Evolutionary conservation across 37 sponge, comb jelly and placozoan genomes (phyloP).

Genomic region (Haliclona indistincta): DNA sequence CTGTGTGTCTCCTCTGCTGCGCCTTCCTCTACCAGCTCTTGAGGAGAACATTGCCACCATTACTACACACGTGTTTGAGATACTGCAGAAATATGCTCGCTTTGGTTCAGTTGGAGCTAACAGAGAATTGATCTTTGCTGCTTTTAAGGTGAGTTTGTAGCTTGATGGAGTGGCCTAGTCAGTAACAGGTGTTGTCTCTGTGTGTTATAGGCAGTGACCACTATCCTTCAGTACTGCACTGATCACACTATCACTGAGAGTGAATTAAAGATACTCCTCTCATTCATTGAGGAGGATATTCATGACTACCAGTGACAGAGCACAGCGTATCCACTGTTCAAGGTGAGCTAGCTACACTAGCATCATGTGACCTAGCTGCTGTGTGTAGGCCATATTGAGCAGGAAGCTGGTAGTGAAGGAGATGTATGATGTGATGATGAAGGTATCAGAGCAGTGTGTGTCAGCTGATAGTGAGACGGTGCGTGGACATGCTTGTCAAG

Average conservation of each 20-base stretch:
- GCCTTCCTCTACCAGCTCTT: constrained; percentile 71
- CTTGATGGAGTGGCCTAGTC: too few species aligned
- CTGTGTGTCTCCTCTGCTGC: constrained; percentile 48
- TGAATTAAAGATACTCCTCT: constrained; percentile 71
- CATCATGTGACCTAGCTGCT: neutral
- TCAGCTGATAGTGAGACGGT: constrained; percentile 54
- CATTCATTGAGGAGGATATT: constrained; percentile 89
- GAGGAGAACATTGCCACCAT: too few species aligned
- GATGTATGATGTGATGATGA: constrained; percentile 75
- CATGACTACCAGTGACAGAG: constrained; percentile 73
- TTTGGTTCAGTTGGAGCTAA: constrained; percentile 50
- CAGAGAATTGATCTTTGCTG: constrained; percentile 59
- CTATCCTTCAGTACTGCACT: constrained; percentile 45
- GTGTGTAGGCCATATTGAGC: constrained; percentile 71
- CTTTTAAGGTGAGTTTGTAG: constrained; percentile 66
- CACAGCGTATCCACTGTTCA: constrained; percentile 89
- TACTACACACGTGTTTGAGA: too few species aligned
- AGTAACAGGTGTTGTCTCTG: neutral
- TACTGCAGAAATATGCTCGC: constrained; percentile 67
- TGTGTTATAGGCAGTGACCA: constrained; percentile 70
- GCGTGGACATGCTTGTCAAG: constrained; percentile 70
- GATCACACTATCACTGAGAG: constrained; percentile 46
- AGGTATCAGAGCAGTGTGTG: constrained; percentile 68
- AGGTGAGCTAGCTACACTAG: constrained; percentile 45
- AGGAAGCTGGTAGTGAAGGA: constrained; percentile 56